These are phyloP conservation scores for Pararge aegeria DNA, from an alignment of 1,140 invertebrate genomes.

Conservation along the genomic window DNA sequence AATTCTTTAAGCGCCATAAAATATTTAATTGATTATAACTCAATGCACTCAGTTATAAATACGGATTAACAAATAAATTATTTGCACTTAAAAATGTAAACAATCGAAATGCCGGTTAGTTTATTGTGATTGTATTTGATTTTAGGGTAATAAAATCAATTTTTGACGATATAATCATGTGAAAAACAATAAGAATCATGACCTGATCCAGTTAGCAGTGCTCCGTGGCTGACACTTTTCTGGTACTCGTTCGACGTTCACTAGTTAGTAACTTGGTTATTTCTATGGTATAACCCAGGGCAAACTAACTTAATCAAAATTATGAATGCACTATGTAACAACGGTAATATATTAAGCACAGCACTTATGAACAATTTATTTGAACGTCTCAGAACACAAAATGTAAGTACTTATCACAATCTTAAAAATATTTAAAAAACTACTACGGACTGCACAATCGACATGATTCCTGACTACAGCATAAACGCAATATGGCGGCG, in stretches of 20 bases:
- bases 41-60: not conserved
- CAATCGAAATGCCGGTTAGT: conserved; percentile 7
- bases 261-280: conserved; percentile 55
- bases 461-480: conserved; percentile 49
- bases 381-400: too few relatives aligned
- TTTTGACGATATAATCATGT: conserved; percentile 12
- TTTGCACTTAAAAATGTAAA: conserved; percentile 3
- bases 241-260: conserved; percentile 52
- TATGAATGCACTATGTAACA: not conserved
- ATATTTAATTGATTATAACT: not conserved
- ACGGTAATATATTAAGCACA: conserved; percentile 48
- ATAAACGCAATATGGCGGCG: conserved; percentile 62
- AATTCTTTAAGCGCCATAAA: not conserved
- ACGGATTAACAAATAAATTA: not conserved
- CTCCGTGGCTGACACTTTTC: conserved; percentile 49
- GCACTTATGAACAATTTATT: conserved; percentile 7
- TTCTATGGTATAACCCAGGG: conserved; percentile 53
- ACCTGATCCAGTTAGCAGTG: conserved; percentile 42
- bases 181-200: conserved; percentile 22
- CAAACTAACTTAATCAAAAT: conserved; percentile 31
- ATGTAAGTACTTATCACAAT: too few relatives aligned
- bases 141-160: conserved; percentile 15
- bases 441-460: not conserved
- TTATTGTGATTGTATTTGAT: conserved; percentile 6
- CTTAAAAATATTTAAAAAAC: too few relatives aligned